Base-by-base conservation (phyloP, 2,888 invertebrate species). In the Papilio demoleus region DNA sequence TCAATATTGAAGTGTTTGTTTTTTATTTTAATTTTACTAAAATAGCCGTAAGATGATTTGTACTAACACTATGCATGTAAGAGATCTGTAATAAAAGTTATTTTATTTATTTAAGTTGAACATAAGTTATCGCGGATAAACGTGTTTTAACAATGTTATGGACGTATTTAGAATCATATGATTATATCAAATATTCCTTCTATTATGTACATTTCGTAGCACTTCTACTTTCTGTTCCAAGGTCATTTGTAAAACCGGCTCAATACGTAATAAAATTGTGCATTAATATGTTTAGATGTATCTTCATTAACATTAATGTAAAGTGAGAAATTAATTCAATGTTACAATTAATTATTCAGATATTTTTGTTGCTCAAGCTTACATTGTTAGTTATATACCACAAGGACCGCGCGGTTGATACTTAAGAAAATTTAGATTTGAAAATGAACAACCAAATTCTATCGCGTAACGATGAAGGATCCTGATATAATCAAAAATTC, bases 151-250 rank as follows among this genome's bases (percentile, higher is more conserved):
- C n/a, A n/a, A n/a, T n/a, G 19, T 47, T 50, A 27, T 27, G 8
- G 14, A 27, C 2, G 9, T 50, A 50, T 50, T 31, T 31, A 9
- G 17, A 31, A 27, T 27, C 2, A 24, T 27, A 27, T 6, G 8
- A n/a, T 2, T n/a, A 53, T 0, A 14, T n/a, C n/a, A 27, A 53
- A 53, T 27, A 53, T 27, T 27, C n/a, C 4, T 53, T n/a, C n/a
- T 50, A 47, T 17, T 47, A 11, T 27, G 27, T 27, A 14, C n/a
- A 24, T 14, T 50, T 14, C 24, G 27, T 56, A 36, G 63, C 45
- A 40, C 47, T 64, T 64, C 58, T 68, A 31, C 68, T 68, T 68
- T 68, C 64, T 59, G 68, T 19, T 38, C 38, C 68, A 68, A 68
- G 68, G 68, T 47, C 45, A 59, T 59, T 58, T 59, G 63, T 47